phyloP scores from a whole-genome alignment of 2,113 vertebrate genomes.

The Laticauda laticaudata region DNA sequence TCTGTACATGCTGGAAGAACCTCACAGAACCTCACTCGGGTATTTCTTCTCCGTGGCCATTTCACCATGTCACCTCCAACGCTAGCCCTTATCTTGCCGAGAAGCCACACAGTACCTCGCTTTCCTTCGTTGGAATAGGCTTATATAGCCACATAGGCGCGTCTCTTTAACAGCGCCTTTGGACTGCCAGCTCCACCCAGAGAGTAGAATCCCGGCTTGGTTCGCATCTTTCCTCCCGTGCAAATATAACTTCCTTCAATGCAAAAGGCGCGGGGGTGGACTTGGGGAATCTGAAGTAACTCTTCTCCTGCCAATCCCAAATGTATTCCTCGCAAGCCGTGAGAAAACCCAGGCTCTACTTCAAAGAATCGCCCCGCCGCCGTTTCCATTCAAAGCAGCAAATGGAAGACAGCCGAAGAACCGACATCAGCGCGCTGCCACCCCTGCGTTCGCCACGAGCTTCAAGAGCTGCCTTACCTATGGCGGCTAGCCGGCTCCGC shows the following conservation, averaged over 20 bases:
- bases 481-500: background rate
- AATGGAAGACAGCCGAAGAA: background rate
- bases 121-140: background rate
- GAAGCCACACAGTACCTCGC: background rate
- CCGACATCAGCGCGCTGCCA: background rate
- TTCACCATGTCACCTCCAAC: background rate
- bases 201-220: background rate
- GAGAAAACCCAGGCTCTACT: background rate
- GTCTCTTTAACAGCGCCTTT: background rate
- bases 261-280: background rate
- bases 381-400: background rate
- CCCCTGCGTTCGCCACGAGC: background rate
- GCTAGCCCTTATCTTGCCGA: constrained; percentile 7
- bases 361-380: background rate
- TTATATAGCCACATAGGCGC: background rate
- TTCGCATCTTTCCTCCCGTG: background rate
- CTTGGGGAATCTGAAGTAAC: background rate
- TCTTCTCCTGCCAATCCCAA: background rate
- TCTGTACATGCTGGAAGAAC: no score
- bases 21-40: background rate
- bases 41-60: background rate
- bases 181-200: background rate
- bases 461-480: background rate
- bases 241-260: background rate
- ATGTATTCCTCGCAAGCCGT: background rate